These are phyloP conservation scores for Ibidorhyncha struthersii DNA, from an alignment of 2,113 vertebrate genomes.

Conservation along the genomic window DNA sequence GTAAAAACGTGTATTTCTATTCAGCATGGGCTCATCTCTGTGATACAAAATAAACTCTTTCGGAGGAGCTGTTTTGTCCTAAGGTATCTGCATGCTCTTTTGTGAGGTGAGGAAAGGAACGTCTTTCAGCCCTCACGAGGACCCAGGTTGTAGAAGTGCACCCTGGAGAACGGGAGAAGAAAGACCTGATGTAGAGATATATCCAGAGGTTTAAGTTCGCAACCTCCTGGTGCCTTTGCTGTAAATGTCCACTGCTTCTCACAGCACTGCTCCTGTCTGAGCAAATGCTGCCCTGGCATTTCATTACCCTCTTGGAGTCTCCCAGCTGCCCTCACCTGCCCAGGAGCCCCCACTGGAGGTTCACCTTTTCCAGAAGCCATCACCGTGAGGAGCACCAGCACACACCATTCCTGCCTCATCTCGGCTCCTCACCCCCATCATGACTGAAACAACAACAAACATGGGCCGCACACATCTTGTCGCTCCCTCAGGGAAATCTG, in stretches of 20 bases:
- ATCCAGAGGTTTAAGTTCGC: neutral
- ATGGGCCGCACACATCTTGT: neutral
- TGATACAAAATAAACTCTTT: neutral
- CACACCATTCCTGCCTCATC: neutral
- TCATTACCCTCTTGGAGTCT: neutral
- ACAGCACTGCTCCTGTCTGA: neutral
- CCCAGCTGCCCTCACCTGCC: accelerated
- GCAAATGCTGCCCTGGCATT: neutral
- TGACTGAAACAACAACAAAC: neutral
- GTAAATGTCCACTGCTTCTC: neutral
- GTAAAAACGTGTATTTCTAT: neutral
- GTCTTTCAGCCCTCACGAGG: neutral
- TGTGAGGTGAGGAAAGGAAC: neutral
- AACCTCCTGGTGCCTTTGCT: neutral
- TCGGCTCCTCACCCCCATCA: neutral
- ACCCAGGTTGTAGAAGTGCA: neutral
- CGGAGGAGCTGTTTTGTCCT: neutral
- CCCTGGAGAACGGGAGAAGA: neutral
- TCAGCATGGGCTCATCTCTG: neutral
- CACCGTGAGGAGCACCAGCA: neutral
- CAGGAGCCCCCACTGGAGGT: neutral
- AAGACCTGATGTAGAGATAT: neutral
- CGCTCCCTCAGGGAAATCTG: neutral
- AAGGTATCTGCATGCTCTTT: neutral
- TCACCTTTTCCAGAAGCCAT: neutral